Evolutionary conservation across 2,888 invertebrate genomes (phyloP), one percentile per base, ranked within the genome.

Genomic region (Gisinianus flammeolus): DNA sequence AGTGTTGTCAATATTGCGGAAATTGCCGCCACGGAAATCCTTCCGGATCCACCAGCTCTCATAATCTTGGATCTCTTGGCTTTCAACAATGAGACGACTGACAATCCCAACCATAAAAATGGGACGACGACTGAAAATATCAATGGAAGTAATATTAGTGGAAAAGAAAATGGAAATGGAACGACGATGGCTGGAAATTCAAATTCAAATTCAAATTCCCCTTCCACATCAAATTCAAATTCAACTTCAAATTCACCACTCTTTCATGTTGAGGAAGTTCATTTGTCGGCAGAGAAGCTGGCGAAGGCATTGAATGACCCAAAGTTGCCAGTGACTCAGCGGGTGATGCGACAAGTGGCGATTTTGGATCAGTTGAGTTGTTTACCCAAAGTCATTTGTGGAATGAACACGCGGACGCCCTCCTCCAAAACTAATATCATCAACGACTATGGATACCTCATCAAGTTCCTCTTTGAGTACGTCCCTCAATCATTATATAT

Each of bases 351-450:
- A 62, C 84, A 84, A 75, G 74, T 82, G 12, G 80, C 79, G 12
- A 78, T 79, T 19, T 74, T 83, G 54, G 84, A 84, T 80, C 82
- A 81, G 35, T 72, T 84, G 26, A 77, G 77, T 5, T 91, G 91
- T 85, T 87, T 91, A 77, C 91, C 91, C 3, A 91, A 91, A 87
- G 87, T 91, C 81, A 90, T 91, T 80, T 91, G 91, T 85, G 91
- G 91, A 86, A 86, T 91, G 85, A 91, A 90, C 80, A 90, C 91
- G 24, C 88, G 90, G 31, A 89, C 90, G 10, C 83, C 82, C 28
- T 79, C 80, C 2, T 71, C 68, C 22, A 80, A 82, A 66, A 79
- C 81, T 1, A 79, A 77, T 22, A 19, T 84, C 1, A 35, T 83
- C 0, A 84, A 84, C 64, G 84, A 84, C 26, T 84, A 84, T 68